Base-by-base conservation (phyloP, 2,113 vertebrate genomes). In the Bos javanicus region DNA sequence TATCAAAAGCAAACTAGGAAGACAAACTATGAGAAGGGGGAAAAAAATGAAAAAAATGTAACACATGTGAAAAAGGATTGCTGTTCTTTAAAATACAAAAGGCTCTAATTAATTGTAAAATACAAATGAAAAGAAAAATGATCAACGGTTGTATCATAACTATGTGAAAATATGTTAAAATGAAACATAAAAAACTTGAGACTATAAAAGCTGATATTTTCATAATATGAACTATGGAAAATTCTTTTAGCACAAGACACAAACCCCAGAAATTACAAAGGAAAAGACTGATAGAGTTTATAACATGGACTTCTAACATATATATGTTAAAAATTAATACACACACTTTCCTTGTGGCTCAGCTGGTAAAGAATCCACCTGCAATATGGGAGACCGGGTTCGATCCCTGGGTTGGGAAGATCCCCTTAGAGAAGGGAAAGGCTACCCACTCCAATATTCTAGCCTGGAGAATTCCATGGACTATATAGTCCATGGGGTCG, bases 191-290 rank as follows among this genome's bases (percentile, higher is more conserved):
- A 93, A 90, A 57, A 36, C 48, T 90, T 78, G 28, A 64, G 50
- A 52, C 93, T 39, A 54, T 90, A 54, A 39, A 48, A 71, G 25
- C n/a, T 84, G 60, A 39, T 78, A 56, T 48, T 89, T 96, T 46
- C 54, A 64, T 76, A 90, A 96, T 48, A 17, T 56, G 36, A 93
- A 83, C 48, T 36, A 48, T 4, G 6, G 36, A 56, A 64, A 90
- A 54, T 26, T 80, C 71, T 94, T 94, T 82, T 30, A 62, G n/a
- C 82, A 30, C 17, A 74, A 94, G 89, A 87, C 30, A 90, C 25
- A 87, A 76, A 91, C 67, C 26, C 25, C 82, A 96, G n/a, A 91
- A 94, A 48, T 83, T 94, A 91, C 46, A 46, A 88, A 87, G 59
- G n/a, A 91, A 91, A 71, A 91, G 25, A 57, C 14, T 14, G 10